phyloP scores from a whole-genome alignment of 1,140 invertebrate species.

The Hydropsyche tenuis region DNA sequence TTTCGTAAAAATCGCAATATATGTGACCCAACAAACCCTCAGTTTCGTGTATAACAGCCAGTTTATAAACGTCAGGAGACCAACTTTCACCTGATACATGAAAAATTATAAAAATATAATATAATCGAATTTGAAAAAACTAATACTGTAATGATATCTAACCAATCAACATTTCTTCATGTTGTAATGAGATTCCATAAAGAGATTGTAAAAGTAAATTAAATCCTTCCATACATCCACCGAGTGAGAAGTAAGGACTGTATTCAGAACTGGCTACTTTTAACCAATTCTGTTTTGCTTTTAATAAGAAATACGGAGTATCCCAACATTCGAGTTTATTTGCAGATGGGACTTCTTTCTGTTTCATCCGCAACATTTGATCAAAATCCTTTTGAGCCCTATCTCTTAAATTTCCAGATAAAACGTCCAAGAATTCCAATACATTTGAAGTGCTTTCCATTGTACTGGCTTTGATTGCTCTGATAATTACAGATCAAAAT shows the following conservation, averaged over 20 bases:
- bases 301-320: conserved; percentile 78
- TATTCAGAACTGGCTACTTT: conserved; percentile 74
- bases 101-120: not conserved
- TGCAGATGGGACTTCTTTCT: conserved; percentile 60
- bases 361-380: conserved; percentile 78
- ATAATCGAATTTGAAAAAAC: not conserved
- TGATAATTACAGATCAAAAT: conserved; percentile 52
- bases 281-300: conserved; percentile 74
- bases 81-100: conserved; percentile 76
- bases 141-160: conserved; percentile 53
- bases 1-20: conserved; percentile 96
- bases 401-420: conserved; percentile 73
- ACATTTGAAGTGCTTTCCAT: conserved; percentile 83
- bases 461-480: conserved; percentile 86
- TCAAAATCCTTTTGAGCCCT: conserved; percentile 75
- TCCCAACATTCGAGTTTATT: conserved; percentile 78
- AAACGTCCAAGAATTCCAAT: conserved; percentile 76
- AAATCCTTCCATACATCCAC: conserved; percentile 94
- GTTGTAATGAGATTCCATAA: conserved; percentile 79
- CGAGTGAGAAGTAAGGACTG: conserved; percentile 91
- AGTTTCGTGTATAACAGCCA: conserved; percentile 79
- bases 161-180: conserved; percentile 71
- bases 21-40: conserved; percentile 90
- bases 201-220: conserved; percentile 83
- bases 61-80: conserved; percentile 87